These are phyloP conservation scores for Acipenser transmontanus DNA, from an alignment of 2,797 vertebrate species.

Conservation along the genomic window DNA sequence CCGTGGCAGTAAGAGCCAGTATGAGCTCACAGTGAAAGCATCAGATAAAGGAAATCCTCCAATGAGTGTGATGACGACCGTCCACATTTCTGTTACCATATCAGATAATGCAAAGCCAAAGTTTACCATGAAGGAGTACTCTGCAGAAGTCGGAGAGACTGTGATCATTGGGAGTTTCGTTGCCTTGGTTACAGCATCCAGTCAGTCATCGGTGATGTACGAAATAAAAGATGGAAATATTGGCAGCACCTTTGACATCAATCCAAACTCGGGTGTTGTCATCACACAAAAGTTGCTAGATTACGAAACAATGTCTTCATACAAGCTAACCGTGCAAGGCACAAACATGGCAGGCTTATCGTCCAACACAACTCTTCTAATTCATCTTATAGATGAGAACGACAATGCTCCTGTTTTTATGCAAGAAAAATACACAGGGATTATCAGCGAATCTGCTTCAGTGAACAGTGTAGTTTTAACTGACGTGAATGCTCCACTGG, in stretches of 20 bases:
- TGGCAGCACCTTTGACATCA: slow-evolving; percentile 77
- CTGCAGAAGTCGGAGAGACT: slow-evolving; percentile 81
- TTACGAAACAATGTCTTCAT: slow-evolving; percentile 74
- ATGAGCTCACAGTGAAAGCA: slow-evolving; percentile 83
- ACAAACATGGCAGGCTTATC: slow-evolving; percentile 92
- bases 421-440: slow-evolving; percentile 76
- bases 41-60: slow-evolving; percentile 76
- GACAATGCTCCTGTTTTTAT: slow-evolving; percentile 83
- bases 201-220: slow-evolving; percentile 89
- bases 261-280: slow-evolving; percentile 89
- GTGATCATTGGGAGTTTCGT: slow-evolving; percentile 75
- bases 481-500: slow-evolving; percentile 75
- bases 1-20: slow-evolving; percentile 71
- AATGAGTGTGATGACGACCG: slow-evolving; percentile 71
- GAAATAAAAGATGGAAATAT: slow-evolving; percentile 88
- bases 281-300: slow-evolving; percentile 78
- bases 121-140: slow-evolving; percentile 80
- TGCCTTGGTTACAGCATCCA: slow-evolving; percentile 71
- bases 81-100: slow-evolving; percentile 74
- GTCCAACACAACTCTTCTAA: slow-evolving; percentile 71
- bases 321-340: slow-evolving; percentile 78
- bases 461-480: slow-evolving; percentile 85
- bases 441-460: slow-evolving; percentile 82
- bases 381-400: slow-evolving; percentile 90
- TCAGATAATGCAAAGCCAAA: slow-evolving; percentile 90